Evolutionary conservation across 2,888 invertebrate genomes (phyloP).

Genomic region (Thymelicus acteon): DNA sequence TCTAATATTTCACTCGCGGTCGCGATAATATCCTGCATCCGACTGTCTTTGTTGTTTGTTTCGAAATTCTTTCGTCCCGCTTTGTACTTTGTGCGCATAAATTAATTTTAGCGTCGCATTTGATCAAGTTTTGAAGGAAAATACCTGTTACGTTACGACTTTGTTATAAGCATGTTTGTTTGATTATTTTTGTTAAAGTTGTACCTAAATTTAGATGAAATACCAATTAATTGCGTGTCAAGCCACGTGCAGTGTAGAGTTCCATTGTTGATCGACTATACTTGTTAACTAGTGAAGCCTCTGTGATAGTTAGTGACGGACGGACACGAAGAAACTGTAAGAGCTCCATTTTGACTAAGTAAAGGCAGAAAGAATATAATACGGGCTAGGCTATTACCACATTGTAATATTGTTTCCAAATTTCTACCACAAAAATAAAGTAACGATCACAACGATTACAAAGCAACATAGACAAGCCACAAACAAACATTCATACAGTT

Average conservation of each 20-base stretch:
- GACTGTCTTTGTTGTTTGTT: constrained; percentile 68
- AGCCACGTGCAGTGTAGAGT: not conserved
- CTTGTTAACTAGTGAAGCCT: too few species aligned
- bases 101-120: constrained; percentile 55
- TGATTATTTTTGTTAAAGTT: too few species aligned
- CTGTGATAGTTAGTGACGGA: too few species aligned
- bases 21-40: constrained; percentile 59
- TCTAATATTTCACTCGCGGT: constrained; percentile 70
- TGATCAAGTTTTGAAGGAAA: constrained; percentile 26
- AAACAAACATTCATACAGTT: constrained; percentile 6
- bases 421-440: too few species aligned
- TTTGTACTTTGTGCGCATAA: constrained; percentile 55
- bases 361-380: too few species aligned
- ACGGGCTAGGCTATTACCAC: too few species aligned
- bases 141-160: not conserved
- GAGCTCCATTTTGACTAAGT: too few species aligned
- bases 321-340: too few species aligned
- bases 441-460: not conserved
- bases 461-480: not conserved
- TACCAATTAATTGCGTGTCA: not conserved
- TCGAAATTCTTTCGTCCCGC: constrained; percentile 59
- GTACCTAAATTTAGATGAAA: too few species aligned
- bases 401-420: too few species aligned
- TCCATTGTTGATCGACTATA: too few species aligned
- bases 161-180: too few species aligned